Evolutionary conservation across 2,113 vertebrate species (phyloP).

Genomic region (Festucalex cinctus): DNA sequence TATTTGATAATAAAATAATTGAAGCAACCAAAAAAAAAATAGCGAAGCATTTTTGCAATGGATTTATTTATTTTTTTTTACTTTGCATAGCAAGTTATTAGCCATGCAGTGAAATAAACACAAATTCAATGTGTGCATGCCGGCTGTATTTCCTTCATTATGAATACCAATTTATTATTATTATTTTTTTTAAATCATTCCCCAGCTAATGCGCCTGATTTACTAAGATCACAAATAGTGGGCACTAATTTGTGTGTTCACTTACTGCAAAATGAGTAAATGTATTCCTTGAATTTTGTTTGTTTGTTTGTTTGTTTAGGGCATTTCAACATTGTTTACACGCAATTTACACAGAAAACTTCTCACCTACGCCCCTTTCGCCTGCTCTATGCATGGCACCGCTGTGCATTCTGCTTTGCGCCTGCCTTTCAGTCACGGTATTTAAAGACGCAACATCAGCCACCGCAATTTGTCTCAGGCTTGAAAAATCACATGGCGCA

Average conservation of each 20-base stretch:
- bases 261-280: too few species aligned
- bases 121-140: background rate
- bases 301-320: too few species aligned
- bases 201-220: background rate
- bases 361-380: too few species aligned
- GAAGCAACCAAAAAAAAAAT: background rate
- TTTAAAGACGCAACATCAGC: too few species aligned
- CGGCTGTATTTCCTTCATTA: background rate
- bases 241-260: background rate
- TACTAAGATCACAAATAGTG: background rate
- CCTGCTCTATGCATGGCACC: too few species aligned
- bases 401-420: too few species aligned
- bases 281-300: too few species aligned
- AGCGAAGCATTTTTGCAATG: background rate
- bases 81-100: slow-evolving; percentile 1
- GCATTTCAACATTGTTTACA: too few species aligned
- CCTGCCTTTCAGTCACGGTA: too few species aligned
- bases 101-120: slow-evolving; percentile 1
- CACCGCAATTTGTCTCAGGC: too few species aligned
- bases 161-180: background rate
- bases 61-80: too few species aligned
- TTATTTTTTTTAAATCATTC: background rate
- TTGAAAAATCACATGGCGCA: background rate
- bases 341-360: too few species aligned
- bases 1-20: background rate